Percentiles rank a stretch among this genome's conserved stretches.
phyloP scores from a whole-genome alignment of 1,140 invertebrate genomes.

The Helicoverpa armigera region DNA sequence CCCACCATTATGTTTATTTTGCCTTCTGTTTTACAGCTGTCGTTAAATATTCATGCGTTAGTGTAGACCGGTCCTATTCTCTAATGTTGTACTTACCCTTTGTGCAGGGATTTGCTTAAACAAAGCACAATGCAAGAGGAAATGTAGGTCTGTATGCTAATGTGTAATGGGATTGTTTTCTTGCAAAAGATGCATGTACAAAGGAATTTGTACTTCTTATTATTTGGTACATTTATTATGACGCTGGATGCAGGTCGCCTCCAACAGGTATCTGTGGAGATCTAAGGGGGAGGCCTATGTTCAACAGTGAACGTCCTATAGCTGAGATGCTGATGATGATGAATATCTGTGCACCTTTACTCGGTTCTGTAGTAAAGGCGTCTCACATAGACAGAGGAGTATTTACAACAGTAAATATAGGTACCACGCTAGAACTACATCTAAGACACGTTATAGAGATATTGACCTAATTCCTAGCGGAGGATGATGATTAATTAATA shows the following conservation, averaged over 20 bases:
- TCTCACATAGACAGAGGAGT: no score
- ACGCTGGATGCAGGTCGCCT: no score
- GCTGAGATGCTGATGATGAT: no score
- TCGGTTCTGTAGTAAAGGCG: no score
- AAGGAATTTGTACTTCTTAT: no score
- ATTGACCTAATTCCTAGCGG: neutral
- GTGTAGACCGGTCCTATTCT: constrained; percentile 18
- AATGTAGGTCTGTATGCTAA: constrained; percentile 1
- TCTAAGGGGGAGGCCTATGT: no score
- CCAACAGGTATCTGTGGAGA: no score
- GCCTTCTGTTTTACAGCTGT: constrained; percentile 45
- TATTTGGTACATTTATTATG: no score
- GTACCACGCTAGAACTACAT: neutral
- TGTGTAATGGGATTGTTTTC: neutral
- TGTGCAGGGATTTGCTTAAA: neutral
- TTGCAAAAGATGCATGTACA: no score
- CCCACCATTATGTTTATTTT: neutral
- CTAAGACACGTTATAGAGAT: neutral
- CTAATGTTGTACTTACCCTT: constrained; percentile 2
- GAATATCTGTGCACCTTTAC: no score
- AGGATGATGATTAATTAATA: neutral
- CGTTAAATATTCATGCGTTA: constrained; percentile 45
- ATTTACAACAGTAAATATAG: no score
- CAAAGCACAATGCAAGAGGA: neutral
- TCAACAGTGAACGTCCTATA: no score